Evolutionary conservation across 2,888 invertebrate genomes (phyloP).

Genomic region (Xanthia togata): DNA sequence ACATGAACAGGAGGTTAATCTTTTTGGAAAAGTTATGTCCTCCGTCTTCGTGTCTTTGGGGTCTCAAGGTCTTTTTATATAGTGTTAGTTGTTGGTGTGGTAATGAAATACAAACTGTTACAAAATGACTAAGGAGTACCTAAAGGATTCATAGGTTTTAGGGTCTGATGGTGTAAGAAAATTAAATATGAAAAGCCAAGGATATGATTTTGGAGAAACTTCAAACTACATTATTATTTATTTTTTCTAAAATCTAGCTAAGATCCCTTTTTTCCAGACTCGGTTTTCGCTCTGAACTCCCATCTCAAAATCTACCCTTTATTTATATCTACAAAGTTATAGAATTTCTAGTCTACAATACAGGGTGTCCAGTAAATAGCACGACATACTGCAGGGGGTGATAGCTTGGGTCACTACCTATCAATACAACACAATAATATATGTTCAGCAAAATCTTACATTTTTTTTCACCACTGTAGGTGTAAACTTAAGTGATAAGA

Average conservation of each 20-base stretch:
- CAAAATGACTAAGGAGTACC: neutral
- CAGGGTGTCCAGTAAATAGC: too few species aligned
- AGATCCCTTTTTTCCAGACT: neutral
- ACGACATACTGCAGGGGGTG: too few species aligned
- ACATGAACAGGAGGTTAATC: constrained; percentile 49
- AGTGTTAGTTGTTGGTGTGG: neutral
- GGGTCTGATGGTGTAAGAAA: neutral
- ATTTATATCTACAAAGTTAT: neutral
- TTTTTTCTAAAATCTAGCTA: neutral
- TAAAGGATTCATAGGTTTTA: neutral
- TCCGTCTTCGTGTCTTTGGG: neutral
- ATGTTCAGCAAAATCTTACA: too few species aligned
- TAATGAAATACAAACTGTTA: neutral
- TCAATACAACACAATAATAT: too few species aligned
- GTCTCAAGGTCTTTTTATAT: neutral
- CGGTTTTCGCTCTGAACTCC: neutral
- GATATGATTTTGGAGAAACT: neutral
- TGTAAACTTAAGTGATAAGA: too few species aligned
- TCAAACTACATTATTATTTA: neutral
- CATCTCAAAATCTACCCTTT: neutral
- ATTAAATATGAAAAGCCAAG: neutral
- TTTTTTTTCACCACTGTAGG: too few species aligned
- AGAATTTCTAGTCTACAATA: neutral
- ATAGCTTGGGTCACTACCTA: too few species aligned
- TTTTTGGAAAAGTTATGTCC: constrained; percentile 17